Evolutionary conservation across 2,888 invertebrate genomes (phyloP), one percentile per base, ranked within the genome.

Genomic region (Mythimna albipuncta): DNA sequence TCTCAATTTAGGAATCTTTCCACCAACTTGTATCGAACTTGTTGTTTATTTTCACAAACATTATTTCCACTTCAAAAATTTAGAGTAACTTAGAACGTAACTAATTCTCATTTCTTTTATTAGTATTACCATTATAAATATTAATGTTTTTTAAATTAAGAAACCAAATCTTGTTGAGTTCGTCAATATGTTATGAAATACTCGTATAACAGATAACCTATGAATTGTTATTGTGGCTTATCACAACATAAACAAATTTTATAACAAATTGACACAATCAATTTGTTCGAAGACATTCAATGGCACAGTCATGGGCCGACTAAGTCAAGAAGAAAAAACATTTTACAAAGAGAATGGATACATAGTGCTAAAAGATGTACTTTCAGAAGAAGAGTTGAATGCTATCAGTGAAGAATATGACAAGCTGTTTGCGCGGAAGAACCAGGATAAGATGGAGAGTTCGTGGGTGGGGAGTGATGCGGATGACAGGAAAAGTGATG

Each of bases 271-370:
- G 26, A 13, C n/a, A 41, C 44, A 62, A 70, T 71, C 19, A 71
- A 41, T 61, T 10, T 38, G 64, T 55, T 47, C 21, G 13, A 41
- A 9, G 9, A 55, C n/a, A 67, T 21, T 62, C n/a, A 64, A 41
- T 38, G 44, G 6, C 26, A 50, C 26, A 52, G 71, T 61, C 32
- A 94, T 94, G 94, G 91, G 83, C n/a, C 83, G 82, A 35, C 85
- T 97, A 26, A 96, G 96, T 1, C 64, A 87, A 13, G 92, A 96
- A 38, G 94, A 97, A 86, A 94, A 94, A 57, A 66, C 92, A 62
- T 97, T 95, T 83, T 97, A 96, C 88, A 86, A 93, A 52, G 93
- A 96, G 6, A 97, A 97, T 86, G 97, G 97, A 0, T 97, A 93
- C 83, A 90, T 97, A 5, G 91, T 97, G 64, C 84, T 97, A 19